Conservation (phyloP, 1,140 invertebrate species). For the Chironomus tepperi region DNA sequence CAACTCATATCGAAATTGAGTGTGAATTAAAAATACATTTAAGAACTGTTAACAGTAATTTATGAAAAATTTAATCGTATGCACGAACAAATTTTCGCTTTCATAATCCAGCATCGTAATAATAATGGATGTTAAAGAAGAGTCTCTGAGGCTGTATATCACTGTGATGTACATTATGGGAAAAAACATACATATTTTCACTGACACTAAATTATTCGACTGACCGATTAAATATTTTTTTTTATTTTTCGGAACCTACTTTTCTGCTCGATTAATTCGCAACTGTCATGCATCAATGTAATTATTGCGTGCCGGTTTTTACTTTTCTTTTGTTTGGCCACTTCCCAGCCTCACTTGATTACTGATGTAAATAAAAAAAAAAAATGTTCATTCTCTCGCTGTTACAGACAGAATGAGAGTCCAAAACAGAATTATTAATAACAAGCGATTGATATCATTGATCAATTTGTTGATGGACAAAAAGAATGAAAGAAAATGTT, state of each 20-base stretch:
- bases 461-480: too few species aligned
- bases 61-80: too few species aligned
- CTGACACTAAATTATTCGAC: neutral
- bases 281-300: conserved; percentile 7
- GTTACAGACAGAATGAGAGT: too few species aligned
- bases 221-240: neutral
- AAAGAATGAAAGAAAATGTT: too few species aligned
- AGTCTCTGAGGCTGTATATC: neutral
- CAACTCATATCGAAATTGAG: too few species aligned
- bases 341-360: neutral
- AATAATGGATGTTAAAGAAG: too few species aligned
- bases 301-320: neutral
- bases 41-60: too few species aligned
- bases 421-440: too few species aligned
- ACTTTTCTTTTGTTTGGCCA: neutral
- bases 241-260: neutral
- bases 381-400: neutral
- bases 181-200: neutral
- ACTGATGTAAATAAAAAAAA: neutral
- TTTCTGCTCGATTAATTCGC: conserved; percentile 6
- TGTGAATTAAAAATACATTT: too few species aligned
- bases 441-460: too few species aligned
- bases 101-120: too few species aligned
- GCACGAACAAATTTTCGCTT: too few species aligned
- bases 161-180: neutral